Percentiles rank a stretch among this genome's conserved stretches.
Conservation (phyloP, 2,797 vertebrate species). For the Sparus aurata region DNA sequence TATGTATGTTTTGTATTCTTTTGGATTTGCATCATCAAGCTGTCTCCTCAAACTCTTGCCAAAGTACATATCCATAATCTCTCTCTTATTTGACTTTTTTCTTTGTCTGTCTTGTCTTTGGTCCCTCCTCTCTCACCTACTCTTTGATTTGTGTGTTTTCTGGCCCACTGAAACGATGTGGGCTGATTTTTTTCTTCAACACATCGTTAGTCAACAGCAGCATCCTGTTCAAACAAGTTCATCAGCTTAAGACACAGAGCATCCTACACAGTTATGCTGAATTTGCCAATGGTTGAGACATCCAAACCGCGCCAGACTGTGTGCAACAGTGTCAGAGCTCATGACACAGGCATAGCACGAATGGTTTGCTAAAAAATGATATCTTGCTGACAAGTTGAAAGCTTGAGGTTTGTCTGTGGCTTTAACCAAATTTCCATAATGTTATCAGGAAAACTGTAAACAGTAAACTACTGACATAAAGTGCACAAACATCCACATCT, state of each 20-base stretch:
- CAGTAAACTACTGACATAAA: not conserved
- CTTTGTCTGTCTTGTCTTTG: not conserved
- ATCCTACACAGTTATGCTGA: constrained; percentile 65
- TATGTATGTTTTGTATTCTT: not conserved
- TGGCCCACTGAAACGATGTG: constrained; percentile 56
- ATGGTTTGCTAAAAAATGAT: constrained; percentile 3
- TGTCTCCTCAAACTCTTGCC: not conserved
- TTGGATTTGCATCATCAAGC: constrained; percentile 8
- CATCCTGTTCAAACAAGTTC: constrained; percentile 72
- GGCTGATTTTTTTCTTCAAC: constrained; percentile 53
- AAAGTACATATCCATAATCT: constrained; percentile 8
- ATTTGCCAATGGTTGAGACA: constrained; percentile 57
- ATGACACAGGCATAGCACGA: constrained; percentile 18
- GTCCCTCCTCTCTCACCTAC: constrained; percentile 19
- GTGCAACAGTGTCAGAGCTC: constrained; percentile 39
- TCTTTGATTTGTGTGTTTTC: constrained; percentile 50
- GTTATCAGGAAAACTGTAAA: not conserved
- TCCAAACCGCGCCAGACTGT: constrained; percentile 44
- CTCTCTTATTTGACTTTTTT: constrained; percentile 5
- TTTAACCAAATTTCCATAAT: constrained; percentile 1
- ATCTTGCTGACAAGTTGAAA: constrained; percentile 25
- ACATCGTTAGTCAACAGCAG: constrained; percentile 69
- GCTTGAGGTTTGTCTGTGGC: constrained; percentile 3
- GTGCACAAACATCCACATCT: not conserved
- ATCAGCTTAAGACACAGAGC: constrained; percentile 38